Evolutionary conservation across 1,140 invertebrate species (phyloP).

Genomic region (Ceratina calcarata): DNA sequence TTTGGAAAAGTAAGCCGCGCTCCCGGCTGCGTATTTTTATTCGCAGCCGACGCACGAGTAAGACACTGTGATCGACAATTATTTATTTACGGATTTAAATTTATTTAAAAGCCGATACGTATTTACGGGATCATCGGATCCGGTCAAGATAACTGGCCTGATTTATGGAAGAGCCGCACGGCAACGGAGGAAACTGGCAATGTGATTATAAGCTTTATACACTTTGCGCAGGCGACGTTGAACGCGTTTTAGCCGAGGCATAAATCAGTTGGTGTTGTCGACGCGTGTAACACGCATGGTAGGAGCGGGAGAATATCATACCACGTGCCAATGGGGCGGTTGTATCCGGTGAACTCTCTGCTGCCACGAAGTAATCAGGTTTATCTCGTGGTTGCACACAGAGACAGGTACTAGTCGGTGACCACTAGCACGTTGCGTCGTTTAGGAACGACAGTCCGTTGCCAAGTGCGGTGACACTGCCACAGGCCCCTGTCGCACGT

Average conservation of each 20-base stretch:
- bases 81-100: too few relatives aligned
- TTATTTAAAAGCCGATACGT: too few relatives aligned
- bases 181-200: constrained; percentile 13
- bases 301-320: constrained; percentile 48
- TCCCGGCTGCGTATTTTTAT: too few relatives aligned
- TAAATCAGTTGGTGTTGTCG: constrained; percentile 55
- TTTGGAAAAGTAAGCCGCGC: too few relatives aligned
- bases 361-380: constrained; percentile 58
- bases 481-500: neutral
- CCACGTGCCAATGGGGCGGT: constrained; percentile 50
- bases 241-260: constrained; percentile 41
- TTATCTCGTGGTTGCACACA: constrained; percentile 64
- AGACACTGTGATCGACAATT: too few relatives aligned
- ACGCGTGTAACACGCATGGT: constrained; percentile 37
- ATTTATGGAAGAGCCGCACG: too few relatives aligned
- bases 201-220: constrained; percentile 37
- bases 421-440: constrained; percentile 50
- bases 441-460: constrained; percentile 45
- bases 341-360: constrained; percentile 51
- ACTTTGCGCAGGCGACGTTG: constrained; percentile 8
- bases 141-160: neutral
- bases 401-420: constrained; percentile 49
- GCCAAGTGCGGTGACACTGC: constrained; percentile 10
- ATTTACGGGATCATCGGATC: neutral
- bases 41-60: too few relatives aligned